phyloP scores from a whole-genome alignment of 2,113 vertebrate species.

The Eptesicus fuscus region DNA sequence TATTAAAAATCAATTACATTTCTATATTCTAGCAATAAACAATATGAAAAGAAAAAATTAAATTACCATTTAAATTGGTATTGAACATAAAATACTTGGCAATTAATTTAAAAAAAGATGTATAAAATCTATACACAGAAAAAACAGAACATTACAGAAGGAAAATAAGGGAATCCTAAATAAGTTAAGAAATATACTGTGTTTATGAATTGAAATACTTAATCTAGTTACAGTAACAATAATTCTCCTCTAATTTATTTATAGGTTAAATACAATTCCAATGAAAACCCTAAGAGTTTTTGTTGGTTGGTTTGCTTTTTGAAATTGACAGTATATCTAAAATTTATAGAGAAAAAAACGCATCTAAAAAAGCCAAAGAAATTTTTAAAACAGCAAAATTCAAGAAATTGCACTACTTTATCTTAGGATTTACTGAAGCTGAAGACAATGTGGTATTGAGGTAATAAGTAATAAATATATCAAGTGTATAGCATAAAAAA shows the following conservation, averaged over 20 bases:
- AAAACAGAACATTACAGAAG: background rate
- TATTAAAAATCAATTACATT: background rate
- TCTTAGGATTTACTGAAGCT: background rate
- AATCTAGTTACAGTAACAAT: background rate
- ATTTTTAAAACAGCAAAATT: background rate
- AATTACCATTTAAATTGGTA: background rate
- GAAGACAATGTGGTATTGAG: background rate
- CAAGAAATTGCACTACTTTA: background rate
- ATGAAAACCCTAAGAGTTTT: background rate
- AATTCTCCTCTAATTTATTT: background rate
- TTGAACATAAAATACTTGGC: background rate
- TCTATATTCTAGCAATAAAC: background rate
- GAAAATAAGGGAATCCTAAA: background rate
- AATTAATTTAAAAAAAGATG: background rate
- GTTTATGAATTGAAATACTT: background rate
- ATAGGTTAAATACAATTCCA: background rate
- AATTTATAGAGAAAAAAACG: background rate
- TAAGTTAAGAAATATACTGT: background rate
- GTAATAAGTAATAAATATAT: background rate
- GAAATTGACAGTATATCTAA: background rate
- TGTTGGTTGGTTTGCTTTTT: background rate
- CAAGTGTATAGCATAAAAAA: background rate
- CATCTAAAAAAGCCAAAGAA: background rate
- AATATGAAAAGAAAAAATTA: background rate
- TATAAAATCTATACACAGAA: background rate